A percentile compares a stretch with the other conserved stretches of the same genome.
These are phyloP conservation scores for Campaea margaritaria DNA, from an alignment of 2,888 invertebrate species.

Conservation along the genomic window DNA sequence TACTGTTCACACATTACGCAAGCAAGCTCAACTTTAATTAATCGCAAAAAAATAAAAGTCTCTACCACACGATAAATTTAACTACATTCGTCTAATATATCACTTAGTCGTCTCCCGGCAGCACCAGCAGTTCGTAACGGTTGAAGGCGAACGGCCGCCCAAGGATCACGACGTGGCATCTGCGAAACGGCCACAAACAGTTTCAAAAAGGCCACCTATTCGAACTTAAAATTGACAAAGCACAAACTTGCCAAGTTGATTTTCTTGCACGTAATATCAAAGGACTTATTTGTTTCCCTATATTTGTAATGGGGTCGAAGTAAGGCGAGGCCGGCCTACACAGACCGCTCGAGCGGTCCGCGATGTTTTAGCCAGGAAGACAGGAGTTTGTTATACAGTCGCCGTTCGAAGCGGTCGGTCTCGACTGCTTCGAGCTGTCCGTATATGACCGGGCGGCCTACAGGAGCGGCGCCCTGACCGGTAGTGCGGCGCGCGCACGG, in stretches of 20 bases:
- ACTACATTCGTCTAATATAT: slow-evolving; percentile 3
- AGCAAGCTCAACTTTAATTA: background rate
- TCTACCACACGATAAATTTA: slow-evolving; percentile 21
- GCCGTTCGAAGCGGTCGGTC: too few relatives aligned
- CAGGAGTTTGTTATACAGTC: too few relatives aligned
- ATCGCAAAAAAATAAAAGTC: slow-evolving; percentile 28
- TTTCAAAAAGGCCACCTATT: background rate
- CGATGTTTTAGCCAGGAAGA: too few relatives aligned
- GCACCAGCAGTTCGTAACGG: slow-evolving; percentile 71
- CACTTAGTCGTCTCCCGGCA: slow-evolving; percentile 42
- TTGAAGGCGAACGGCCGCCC: slow-evolving; percentile 74
- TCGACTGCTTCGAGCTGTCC: too few relatives aligned
- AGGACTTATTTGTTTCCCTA: too few relatives aligned
- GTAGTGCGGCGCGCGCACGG: slow-evolving; percentile 63
- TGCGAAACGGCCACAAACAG: slow-evolving; percentile 22
- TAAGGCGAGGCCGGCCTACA: too few relatives aligned
- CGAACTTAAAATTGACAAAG: too few relatives aligned
- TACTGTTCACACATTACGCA: background rate
- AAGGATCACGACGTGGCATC: slow-evolving; percentile 73
- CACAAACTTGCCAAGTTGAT: too few relatives aligned
- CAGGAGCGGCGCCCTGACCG: slow-evolving; percentile 47
- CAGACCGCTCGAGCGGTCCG: too few relatives aligned
- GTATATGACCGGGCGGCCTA: too few relatives aligned
- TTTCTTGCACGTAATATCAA: too few relatives aligned
- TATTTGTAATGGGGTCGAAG: too few relatives aligned